Evolutionary conservation across 2,113 vertebrate species (phyloP).

Genomic region (Sinosuthora webbiana): DNA sequence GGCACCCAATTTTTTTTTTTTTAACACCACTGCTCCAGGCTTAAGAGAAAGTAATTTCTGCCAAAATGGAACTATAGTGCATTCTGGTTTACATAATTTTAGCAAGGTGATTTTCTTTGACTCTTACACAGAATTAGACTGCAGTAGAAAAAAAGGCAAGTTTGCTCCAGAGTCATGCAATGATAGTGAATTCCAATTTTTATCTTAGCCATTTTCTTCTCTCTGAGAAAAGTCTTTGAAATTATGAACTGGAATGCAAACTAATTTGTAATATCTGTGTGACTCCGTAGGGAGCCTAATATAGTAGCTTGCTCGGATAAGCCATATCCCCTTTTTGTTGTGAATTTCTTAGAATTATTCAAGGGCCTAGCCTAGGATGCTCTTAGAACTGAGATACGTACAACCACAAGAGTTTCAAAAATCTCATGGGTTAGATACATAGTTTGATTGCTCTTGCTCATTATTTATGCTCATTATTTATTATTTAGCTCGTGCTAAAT

Average conservation of each 20-base stretch:
- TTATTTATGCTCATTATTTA: too few species aligned
- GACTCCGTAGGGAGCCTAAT: not conserved
- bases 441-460: not conserved
- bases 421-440: accelerated
- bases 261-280: not conserved
- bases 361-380: not conserved
- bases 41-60: not conserved
- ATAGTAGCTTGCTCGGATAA: not conserved
- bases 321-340: not conserved
- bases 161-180: not conserved
- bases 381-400: not conserved
- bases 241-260: not conserved
- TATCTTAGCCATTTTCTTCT: not conserved
- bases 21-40: not conserved
- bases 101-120: not conserved
- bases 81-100: not conserved
- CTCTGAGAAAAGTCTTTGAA: not conserved
- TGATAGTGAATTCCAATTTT: not conserved
- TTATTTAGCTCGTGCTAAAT: too few species aligned
- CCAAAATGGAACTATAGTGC: not conserved
- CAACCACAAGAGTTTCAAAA: not conserved
- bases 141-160: not conserved
- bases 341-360: not conserved
- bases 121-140: not conserved
- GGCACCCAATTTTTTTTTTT: not conserved